phyloP scores from a whole-genome alignment of 2,113 vertebrate species.

The Lepisosteus osseus region DNA sequence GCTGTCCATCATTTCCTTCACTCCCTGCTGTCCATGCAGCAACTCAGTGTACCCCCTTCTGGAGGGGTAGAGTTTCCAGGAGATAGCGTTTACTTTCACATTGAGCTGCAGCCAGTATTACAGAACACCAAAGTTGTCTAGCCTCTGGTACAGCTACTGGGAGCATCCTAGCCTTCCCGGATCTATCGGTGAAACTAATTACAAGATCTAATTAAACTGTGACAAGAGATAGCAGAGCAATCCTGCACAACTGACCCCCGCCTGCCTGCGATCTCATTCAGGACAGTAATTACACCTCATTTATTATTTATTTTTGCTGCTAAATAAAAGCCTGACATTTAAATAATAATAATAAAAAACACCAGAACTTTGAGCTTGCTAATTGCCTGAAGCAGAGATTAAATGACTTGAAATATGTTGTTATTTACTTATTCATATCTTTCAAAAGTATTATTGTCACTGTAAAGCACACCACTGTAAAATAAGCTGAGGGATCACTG shows the following conservation, averaged over 20 bases:
- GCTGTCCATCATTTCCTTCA: no score
- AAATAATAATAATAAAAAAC: conserved; percentile 74
- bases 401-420: conserved; percentile 61
- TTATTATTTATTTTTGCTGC: conserved; percentile 97
- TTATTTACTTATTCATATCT: conserved; percentile 67
- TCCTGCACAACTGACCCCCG: conserved; percentile 87
- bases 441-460: conserved; percentile 35
- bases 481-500: conserved; percentile 32
- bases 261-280: conserved; percentile 84
- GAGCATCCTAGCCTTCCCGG: conserved; percentile 85
- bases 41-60: neutral
- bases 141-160: conserved; percentile 79
- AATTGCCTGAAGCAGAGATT: conserved; percentile 68
- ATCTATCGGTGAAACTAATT: conserved; percentile 98
- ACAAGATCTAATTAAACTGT: conserved; percentile 98
- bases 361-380: conserved; percentile 64
- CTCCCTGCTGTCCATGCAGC: no score
- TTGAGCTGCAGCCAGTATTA: conserved; percentile 49
- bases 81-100: conserved; percentile 24
- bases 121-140: conserved; percentile 74
- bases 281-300: conserved; percentile 97
- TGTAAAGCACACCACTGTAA: conserved; percentile 30
- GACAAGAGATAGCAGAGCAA: conserved; percentile 78
- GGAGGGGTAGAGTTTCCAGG: conserved; percentile 40
- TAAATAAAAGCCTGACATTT: conserved; percentile 98